Percentiles rank a stretch among this genome's conserved stretches.
Conservation (phyloP, 1,140 invertebrate species). For the Brachionus rotundiformis region DNA sequence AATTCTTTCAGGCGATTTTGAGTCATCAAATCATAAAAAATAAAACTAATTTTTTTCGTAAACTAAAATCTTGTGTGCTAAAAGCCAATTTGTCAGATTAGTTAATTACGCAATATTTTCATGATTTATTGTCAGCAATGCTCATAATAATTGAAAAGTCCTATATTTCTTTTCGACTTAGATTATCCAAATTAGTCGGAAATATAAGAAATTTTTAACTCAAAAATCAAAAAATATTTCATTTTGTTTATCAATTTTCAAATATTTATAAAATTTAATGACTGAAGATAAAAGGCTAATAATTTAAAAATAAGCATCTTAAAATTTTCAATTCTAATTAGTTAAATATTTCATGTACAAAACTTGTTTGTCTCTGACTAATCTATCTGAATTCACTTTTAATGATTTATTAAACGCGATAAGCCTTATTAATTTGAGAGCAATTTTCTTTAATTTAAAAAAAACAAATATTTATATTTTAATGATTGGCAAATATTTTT, state of each 20-base stretch:
- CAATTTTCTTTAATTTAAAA: neutral
- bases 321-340: neutral
- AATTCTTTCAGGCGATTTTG: neutral
- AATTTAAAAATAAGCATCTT: too few relatives aligned
- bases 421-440: neutral
- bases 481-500: slow-evolving; percentile 1
- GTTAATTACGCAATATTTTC: neutral
- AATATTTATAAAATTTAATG: too few relatives aligned
- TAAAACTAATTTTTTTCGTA: neutral
- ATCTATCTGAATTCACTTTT: neutral
- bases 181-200: neutral
- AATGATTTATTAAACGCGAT: neutral
- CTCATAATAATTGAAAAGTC: neutral
- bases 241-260: neutral
- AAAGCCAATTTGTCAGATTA: neutral
- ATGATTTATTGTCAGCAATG: neutral
- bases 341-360: neutral
- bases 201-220: neutral
- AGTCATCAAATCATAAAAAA: neutral
- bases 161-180: neutral
- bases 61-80: neutral
- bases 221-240: neutral
- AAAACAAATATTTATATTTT: neutral
- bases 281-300: too few relatives aligned
- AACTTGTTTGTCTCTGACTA: neutral